Evolutionary conservation across 2,797 vertebrate species (phyloP).

Genomic region (Pterois miles): DNA sequence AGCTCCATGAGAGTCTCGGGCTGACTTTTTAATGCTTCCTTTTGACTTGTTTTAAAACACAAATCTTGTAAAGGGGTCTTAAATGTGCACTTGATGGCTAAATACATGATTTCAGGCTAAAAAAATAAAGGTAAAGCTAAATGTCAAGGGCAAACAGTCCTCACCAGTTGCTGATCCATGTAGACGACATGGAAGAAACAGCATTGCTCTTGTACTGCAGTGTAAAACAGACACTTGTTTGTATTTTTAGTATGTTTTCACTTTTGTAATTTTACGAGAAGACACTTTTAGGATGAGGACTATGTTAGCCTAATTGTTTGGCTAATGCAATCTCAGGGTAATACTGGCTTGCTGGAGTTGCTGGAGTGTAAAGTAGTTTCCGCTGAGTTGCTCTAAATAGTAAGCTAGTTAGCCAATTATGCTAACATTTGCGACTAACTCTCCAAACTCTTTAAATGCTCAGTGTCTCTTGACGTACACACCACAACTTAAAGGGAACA

Average conservation of each 20-base stretch:
- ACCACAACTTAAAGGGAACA: not conserved
- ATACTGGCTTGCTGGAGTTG: too few relatives aligned
- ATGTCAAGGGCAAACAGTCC: not conserved
- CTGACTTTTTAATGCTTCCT: not conserved
- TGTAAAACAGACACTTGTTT: not conserved
- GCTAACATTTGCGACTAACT: not conserved
- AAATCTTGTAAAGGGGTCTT: not conserved
- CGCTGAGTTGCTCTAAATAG: too few relatives aligned
- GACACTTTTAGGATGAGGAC: not conserved
- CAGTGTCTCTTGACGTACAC: not conserved
- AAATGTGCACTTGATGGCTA: not conserved
- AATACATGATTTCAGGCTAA: not conserved
- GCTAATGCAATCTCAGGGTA: too few relatives aligned
- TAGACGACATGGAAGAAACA: not conserved
- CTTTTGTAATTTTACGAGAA: too few relatives aligned
- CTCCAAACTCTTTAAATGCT: not conserved
- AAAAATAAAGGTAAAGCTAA: not conserved
- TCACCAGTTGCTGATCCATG: not conserved
- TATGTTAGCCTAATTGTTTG: not conserved
- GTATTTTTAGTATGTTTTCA: not conserved
- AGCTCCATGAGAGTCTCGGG: too few relatives aligned
- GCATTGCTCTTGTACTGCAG: not conserved
- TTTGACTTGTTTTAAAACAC: not conserved
- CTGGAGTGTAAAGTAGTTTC: too few relatives aligned
- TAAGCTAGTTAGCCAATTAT: too few relatives aligned